Conservation (phyloP, 2,113 vertebrate genomes). For the Psophia crepitans region DNA sequence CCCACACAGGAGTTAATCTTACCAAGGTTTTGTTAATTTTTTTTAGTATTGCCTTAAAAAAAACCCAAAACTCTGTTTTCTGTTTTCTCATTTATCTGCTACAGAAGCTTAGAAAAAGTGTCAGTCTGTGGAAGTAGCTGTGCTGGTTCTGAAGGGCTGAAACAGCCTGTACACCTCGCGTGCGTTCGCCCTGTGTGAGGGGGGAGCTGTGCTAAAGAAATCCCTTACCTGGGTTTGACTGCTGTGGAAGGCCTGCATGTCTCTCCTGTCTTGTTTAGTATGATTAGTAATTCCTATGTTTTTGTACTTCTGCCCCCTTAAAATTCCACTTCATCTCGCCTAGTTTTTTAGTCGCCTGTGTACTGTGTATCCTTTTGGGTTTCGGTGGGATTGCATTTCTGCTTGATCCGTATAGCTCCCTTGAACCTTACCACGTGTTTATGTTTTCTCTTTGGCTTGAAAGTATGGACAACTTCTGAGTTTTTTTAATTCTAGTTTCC, state of each 20-base stretch:
- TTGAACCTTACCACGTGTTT: neutral
- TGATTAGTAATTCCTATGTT: rapidly evolving
- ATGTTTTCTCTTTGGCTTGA: neutral
- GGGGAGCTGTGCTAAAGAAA: neutral
- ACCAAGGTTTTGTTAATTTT: neutral
- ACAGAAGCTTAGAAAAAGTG: neutral
- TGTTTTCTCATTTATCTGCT: neutral
- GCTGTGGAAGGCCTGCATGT: neutral
- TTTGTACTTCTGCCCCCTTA: neutral
- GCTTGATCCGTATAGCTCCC: neutral
- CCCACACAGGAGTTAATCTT: neutral
- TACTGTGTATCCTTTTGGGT: neutral
- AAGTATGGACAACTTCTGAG: neutral
- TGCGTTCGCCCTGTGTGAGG: neutral
- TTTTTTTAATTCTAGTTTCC: neutral
- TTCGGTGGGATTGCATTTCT: neutral
- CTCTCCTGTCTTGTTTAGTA: neutral
- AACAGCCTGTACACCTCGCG: too few species aligned
- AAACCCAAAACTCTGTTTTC: too few species aligned
- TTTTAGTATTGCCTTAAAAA: neutral
- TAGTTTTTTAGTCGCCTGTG: rapidly evolving
- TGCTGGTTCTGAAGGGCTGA: neutral
- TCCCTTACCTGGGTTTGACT: neutral
- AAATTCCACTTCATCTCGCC: neutral
- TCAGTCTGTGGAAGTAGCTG: neutral